phyloP scores from a whole-genome alignment of 1,140 invertebrate species.

The Vollenhovia emeryi region DNA sequence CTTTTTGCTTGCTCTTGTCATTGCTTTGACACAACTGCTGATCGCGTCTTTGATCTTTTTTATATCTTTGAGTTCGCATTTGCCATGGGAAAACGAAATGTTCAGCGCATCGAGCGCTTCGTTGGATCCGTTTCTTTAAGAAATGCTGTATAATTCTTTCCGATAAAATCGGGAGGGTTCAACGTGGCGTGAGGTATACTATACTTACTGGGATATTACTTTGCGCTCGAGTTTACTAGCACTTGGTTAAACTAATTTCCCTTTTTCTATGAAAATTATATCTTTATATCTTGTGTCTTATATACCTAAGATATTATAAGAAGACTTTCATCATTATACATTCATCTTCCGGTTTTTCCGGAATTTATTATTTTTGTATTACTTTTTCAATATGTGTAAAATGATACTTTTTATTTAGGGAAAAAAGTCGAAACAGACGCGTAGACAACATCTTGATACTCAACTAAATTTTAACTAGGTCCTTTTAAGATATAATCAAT shows the following conservation, averaged over 20 bases:
- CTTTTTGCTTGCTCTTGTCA: slow-evolving; percentile 9
- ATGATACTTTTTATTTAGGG: not conserved
- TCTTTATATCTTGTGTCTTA: not conserved
- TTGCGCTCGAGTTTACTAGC: not conserved
- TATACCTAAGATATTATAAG: not conserved
- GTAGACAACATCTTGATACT: no score
- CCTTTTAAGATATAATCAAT: no score
- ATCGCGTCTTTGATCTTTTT: slow-evolving; percentile 55
- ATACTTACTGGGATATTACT: not conserved
- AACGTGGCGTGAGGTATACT: not conserved
- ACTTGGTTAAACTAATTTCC: not conserved
- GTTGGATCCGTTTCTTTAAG: not conserved
- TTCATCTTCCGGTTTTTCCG: not conserved
- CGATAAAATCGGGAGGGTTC: not conserved
- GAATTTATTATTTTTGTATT: slow-evolving; percentile 8
- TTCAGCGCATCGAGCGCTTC: slow-evolving; percentile 11
- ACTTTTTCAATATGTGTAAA: not conserved
- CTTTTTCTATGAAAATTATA: not conserved
- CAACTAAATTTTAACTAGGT: no score
- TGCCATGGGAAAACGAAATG: not conserved
- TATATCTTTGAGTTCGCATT: slow-evolving; percentile 48
- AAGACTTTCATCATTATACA: not conserved
- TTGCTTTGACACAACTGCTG: slow-evolving; percentile 27
- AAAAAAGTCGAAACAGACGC: no score
- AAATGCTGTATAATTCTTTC: not conserved